Conservation (phyloP, 2,888 invertebrate species). For the Eupithecia insigniata region DNA sequence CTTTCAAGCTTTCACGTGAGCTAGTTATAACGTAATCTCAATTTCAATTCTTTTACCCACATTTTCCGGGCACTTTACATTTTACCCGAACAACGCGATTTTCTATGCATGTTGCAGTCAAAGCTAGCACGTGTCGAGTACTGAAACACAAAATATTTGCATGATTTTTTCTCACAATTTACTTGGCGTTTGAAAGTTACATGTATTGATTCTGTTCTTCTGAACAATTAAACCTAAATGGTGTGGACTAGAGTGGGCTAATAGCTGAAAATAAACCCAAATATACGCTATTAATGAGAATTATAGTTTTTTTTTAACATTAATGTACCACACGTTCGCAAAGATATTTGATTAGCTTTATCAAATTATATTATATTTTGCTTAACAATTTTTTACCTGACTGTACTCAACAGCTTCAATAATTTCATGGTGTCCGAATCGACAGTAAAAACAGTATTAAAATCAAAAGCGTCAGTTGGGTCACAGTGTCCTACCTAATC, state of each 20-base stretch:
- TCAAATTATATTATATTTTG: too few species aligned
- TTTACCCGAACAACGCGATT: constrained; percentile 1
- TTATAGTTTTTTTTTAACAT: too few species aligned
- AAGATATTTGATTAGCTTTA: too few species aligned
- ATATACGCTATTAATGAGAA: too few species aligned
- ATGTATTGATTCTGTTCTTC: neutral
- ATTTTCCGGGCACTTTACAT: constrained; percentile 1
- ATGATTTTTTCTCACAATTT: neutral
- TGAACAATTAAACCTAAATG: neutral
- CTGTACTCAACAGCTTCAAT: too few species aligned
- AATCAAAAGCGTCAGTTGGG: too few species aligned
- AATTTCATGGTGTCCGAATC: too few species aligned
- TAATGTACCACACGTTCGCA: too few species aligned
- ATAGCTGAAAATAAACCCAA: neutral
- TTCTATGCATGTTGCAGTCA: neutral
- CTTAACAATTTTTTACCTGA: too few species aligned
- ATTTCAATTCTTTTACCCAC: constrained; percentile 1
- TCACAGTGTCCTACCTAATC: too few species aligned
- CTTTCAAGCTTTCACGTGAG: neutral
- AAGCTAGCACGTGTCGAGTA: constrained; percentile 5
- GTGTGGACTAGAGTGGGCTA: neutral
- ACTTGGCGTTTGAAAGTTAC: neutral
- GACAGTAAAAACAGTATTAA: too few species aligned
- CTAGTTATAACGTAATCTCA: neutral
- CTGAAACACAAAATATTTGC: neutral